A percentile compares a stretch with the other conserved stretches of the same genome.
phyloP scores from a whole-genome alignment of 2,797 vertebrate genomes.

The Galago senegalensis region DNA sequence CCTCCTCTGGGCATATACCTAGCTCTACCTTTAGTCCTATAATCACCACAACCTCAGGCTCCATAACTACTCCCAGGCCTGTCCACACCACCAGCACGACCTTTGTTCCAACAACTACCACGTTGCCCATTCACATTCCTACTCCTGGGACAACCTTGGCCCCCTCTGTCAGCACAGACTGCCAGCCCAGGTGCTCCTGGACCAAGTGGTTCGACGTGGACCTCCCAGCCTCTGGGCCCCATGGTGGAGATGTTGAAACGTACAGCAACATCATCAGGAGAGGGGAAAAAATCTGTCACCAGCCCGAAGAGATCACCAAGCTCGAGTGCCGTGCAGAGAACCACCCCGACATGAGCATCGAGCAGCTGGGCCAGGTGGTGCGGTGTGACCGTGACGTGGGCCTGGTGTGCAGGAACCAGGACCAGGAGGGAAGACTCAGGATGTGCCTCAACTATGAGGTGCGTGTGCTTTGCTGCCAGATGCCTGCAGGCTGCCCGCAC shows the following conservation, averaged over 20 bases:
- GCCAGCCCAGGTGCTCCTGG: conserved; percentile 78
- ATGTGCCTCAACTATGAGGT: conserved; percentile 81
- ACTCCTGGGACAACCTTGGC: fast-evolving
- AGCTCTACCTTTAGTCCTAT: neutral
- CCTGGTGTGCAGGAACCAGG: conserved; percentile 75
- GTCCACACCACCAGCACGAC: fast-evolving
- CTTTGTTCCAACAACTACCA: fast-evolving
- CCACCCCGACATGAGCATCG: conserved; percentile 46
- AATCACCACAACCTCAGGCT: neutral
- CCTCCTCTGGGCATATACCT: neutral
- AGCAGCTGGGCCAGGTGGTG: conserved; percentile 75
- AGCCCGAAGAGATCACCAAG: conserved; percentile 41
- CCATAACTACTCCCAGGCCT: neutral
- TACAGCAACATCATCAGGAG: conserved; percentile 84
- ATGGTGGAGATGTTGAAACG: conserved; percentile 88
- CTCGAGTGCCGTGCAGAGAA: conserved; percentile 74
- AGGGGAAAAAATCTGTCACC: conserved; percentile 80
- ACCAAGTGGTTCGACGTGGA: conserved; percentile 88
- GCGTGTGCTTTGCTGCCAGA: conserved; percentile 76
- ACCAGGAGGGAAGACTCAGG: conserved; percentile 63
- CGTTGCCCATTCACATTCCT: fast-evolving
- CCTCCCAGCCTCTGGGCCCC: conserved; percentile 82
- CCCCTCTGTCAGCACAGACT: fast-evolving
- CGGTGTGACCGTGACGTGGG: conserved; percentile 62
- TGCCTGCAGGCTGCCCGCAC: neutral